Base-by-base conservation (phyloP, 2,888 invertebrate genomes). In the Cantharis flavilabris region DNA sequence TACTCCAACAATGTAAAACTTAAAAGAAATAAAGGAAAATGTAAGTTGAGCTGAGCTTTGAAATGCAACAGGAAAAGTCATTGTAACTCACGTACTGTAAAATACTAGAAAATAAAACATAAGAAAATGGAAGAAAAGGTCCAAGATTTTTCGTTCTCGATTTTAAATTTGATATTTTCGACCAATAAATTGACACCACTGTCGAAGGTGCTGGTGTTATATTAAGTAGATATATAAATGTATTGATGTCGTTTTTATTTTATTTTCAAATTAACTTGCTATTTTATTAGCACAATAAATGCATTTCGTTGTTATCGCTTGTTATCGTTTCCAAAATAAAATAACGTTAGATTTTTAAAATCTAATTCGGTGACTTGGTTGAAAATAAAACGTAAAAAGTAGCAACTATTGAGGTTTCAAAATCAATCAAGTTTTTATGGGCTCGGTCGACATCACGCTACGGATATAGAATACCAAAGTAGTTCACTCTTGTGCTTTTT, bases 341-440 rank as follows among this genome's bases (percentile, higher is more conserved):
- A 49, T 49, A 49, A 49, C 49, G 49, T 49, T 49, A 49, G 49
- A 49, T 49, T 49, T 49, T 49, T 49, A 49, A 49, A 49, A 49
- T 49, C 49, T 72, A 76, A 76, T 76, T 76, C 65, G 16, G 72
- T 11, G 23, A 30, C 63, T 69, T 70, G 49, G 69, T 49, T 33
- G 30, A 28, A 76, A 75, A 75, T 75, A 75, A 75, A 75, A 72
- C 49, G 75, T 49, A 70, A 71, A 70, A 75, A 70, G 75, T 70
- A 71, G 69, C 76, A 63, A 69, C 70, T 69, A 76, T 76, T 70
- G 72, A 72, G 76, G 76, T 76, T 76, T 72, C 72, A 70, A 76
- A 76, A 76, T 76, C 76, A 76, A 76, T 76, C 76, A 76, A 72
- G 76, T 76, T 76, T 76, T 76, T 76, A 76, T 76, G 69, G 76